Evolutionary conservation across 2,113 vertebrate genomes (phyloP).

Genomic region (Pseudonaja textilis): DNA sequence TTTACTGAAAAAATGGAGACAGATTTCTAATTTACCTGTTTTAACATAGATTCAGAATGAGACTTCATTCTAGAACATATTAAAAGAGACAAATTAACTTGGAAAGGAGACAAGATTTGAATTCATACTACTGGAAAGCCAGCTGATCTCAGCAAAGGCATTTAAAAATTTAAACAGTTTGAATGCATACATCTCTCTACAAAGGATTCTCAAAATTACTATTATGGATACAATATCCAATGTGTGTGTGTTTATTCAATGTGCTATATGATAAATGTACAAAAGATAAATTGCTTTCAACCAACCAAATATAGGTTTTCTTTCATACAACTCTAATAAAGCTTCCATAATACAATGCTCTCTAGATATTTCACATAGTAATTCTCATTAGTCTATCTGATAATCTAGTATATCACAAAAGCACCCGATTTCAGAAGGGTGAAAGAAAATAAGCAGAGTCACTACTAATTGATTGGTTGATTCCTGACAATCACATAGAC

Average conservation of each 20-base stretch:
- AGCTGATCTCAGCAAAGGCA: slow-evolving; percentile 23
- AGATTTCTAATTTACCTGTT: not conserved
- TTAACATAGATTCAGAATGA: not conserved
- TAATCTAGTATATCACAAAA: not conserved
- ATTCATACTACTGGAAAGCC: slow-evolving; percentile 2
- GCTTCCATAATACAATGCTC: not conserved
- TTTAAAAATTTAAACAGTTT: slow-evolving; percentile 30
- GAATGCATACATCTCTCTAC: slow-evolving; percentile 4
- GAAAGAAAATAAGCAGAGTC: slow-evolving; percentile 19
- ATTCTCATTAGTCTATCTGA: not conserved
- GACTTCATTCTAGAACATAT: not conserved
- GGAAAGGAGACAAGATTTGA: slow-evolving; percentile 25
- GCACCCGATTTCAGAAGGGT: not conserved
- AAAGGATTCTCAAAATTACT: not conserved
- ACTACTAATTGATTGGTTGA: slow-evolving; percentile 24
- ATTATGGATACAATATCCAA: not conserved
- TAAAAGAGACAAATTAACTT: not conserved
- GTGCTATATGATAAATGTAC: not conserved
- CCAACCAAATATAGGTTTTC: slow-evolving; percentile 19
- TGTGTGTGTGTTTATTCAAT: not conserved
- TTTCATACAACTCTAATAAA: slow-evolving; percentile 11
- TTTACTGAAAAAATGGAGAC: not conserved
- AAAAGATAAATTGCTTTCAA: not conserved
- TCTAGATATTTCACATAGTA: not conserved
- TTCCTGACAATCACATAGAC: not conserved